Conservation (phyloP, 2,888 invertebrate species). For the Schizotus pectinicornis region DNA sequence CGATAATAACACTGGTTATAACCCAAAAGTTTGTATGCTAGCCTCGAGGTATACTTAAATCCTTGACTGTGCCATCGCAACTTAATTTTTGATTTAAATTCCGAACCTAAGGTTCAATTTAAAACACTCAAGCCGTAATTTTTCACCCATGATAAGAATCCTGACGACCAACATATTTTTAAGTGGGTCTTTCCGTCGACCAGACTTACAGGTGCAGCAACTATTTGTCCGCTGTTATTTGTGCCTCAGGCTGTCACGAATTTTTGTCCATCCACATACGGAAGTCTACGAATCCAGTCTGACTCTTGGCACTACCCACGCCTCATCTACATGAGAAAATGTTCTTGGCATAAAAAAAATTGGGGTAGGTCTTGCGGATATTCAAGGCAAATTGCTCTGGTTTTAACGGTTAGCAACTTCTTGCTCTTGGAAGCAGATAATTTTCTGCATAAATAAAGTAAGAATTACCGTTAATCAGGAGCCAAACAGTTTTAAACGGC, state of each 20-base stretch:
- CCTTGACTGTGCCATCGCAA: too few species aligned
- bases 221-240: slow-evolving; percentile 22
- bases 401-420: too few species aligned
- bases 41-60: not conserved
- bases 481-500: not conserved
- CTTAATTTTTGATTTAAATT: not conserved
- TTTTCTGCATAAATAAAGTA: too few species aligned
- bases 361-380: too few species aligned
- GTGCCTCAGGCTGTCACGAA: slow-evolving; percentile 29
- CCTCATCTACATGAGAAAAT: too few species aligned
- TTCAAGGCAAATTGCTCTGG: too few species aligned
- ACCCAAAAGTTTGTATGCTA: not conserved
- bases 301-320: not conserved
- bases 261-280: slow-evolving; percentile 23
- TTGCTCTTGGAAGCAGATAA: too few species aligned
- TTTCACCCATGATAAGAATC: not conserved
- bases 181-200: slow-evolving; percentile 33
- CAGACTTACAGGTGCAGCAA: slow-evolving; percentile 34
- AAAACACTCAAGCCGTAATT: slow-evolving; percentile 1
- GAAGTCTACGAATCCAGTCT: slow-evolving; percentile 17
- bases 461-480: too few species aligned
- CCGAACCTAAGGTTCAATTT: not conserved
- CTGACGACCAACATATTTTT: slow-evolving; percentile 6
- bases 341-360: too few species aligned
- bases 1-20: not conserved